phyloP scores from a whole-genome alignment of 2,888 invertebrate species.

The Norana najaformis region DNA sequence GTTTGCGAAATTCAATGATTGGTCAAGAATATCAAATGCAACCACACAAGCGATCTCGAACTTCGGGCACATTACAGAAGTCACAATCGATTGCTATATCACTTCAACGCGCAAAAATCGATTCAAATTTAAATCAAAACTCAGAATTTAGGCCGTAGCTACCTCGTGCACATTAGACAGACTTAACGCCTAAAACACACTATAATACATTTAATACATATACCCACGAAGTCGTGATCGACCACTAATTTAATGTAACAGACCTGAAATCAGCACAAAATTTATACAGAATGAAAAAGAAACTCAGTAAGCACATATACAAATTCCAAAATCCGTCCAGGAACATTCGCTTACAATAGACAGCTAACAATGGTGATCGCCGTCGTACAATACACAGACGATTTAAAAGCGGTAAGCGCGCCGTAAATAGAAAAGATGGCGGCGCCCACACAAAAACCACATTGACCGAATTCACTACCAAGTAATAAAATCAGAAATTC shows the following conservation, averaged over 20 bases:
- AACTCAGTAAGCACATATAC: neutral
- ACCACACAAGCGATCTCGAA: no score
- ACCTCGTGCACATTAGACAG: neutral
- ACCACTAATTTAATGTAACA: neutral
- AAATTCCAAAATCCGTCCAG: neutral
- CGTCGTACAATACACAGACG: neutral
- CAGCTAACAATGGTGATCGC: neutral
- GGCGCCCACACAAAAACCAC: slow-evolving; percentile 13
- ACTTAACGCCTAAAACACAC: neutral
- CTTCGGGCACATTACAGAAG: no score
- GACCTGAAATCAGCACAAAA: neutral
- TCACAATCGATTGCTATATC: neutral
- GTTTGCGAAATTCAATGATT: no score
- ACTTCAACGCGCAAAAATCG: neutral
- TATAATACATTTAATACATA: neutral
- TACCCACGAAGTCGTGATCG: neutral
- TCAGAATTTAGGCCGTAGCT: neutral
- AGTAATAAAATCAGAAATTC: neutral
- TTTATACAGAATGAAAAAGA: neutral
- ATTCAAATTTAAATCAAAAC: neutral
- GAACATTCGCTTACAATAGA: neutral
- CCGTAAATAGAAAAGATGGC: slow-evolving; percentile 13
- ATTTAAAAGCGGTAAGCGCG: slow-evolving; percentile 13
- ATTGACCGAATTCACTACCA: neutral
- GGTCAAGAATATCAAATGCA: no score